Percentiles rank a stretch among this genome's conserved stretches.
Conservation (phyloP, 2,888 invertebrate genomes). For the Deilephila elpenor region DNA sequence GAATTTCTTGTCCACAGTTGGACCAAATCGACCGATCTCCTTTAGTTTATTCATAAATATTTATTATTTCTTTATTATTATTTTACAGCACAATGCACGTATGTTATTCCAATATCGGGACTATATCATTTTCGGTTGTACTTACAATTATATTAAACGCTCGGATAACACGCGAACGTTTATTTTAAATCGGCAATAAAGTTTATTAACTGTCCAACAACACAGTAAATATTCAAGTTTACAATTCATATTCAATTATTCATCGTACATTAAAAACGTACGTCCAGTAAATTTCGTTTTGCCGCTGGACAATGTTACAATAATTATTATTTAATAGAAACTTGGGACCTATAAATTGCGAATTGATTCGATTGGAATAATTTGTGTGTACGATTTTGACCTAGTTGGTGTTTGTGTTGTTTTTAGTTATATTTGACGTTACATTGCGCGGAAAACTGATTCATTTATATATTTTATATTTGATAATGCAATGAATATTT, state of each 20-base stretch:
- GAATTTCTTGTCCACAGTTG: too few species aligned
- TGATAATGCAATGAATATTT: too few species aligned
- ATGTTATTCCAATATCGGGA: too few species aligned
- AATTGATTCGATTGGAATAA: slow-evolving; percentile 51
- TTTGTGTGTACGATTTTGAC: slow-evolving; percentile 42
- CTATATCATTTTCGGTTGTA: too few species aligned
- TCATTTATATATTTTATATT: too few species aligned
- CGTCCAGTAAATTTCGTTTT: slow-evolving; percentile 24
- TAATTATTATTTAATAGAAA: slow-evolving; percentile 49
- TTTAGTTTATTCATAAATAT: too few species aligned
- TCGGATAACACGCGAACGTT: background rate
- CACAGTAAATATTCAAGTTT: slow-evolving; percentile 39
- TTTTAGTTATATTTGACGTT: background rate
- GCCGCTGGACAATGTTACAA: slow-evolving; percentile 29
- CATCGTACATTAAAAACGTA: slow-evolving; percentile 27
- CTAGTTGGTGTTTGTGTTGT: slow-evolving; percentile 28
- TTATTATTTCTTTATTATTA: too few species aligned
- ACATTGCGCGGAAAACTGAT: background rate
- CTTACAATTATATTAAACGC: too few species aligned
- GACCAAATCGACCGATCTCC: too few species aligned
- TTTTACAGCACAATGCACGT: too few species aligned
- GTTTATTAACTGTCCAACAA: slow-evolving; percentile 38
- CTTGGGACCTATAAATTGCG: slow-evolving; percentile 54
- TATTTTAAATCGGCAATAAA: slow-evolving; percentile 31
- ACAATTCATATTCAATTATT: slow-evolving; percentile 30